Percentiles rank a stretch among this genome's conserved stretches.
Conservation (phyloP, 1,140 invertebrate genomes). For the Coboldia fuscipes region DNA sequence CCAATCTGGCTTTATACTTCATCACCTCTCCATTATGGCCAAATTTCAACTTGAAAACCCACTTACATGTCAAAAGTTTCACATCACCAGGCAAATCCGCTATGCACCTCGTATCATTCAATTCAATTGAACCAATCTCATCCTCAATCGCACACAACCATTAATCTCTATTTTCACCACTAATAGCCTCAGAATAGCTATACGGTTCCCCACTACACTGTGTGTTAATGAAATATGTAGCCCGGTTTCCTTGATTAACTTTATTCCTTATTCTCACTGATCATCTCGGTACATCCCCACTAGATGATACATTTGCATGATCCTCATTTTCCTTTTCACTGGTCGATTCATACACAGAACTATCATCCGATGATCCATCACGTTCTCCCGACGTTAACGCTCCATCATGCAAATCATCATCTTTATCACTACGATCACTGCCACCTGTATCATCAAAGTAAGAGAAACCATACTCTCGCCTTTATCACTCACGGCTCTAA, state of each 20-base stretch:
- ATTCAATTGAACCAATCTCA: slow-evolving; percentile 5
- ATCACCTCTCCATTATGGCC: not conserved
- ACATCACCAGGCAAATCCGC: not conserved
- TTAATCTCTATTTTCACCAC: too few relatives aligned
- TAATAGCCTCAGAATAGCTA: too few relatives aligned
- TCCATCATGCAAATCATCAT: not conserved
- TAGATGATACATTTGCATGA: too few relatives aligned
- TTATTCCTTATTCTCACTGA: too few relatives aligned
- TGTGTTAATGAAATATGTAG: too few relatives aligned
- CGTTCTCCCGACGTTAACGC: not conserved
- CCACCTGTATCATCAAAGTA: not conserved
- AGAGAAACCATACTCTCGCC: not conserved
- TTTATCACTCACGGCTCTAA: not conserved
- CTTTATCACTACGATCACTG: not conserved
- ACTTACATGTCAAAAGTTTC: not conserved
- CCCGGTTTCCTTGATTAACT: too few relatives aligned
- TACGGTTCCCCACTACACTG: too few relatives aligned
- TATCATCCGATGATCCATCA: not conserved
- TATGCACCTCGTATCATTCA: not conserved
- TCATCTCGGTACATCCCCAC: too few relatives aligned
- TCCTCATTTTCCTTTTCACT: too few relatives aligned
- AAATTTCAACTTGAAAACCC: not conserved
- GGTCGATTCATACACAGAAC: too few relatives aligned
- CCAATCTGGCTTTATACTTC: slow-evolving; percentile 19
- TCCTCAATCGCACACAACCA: too few relatives aligned